Conservation (phyloP, 2,888 invertebrate genomes). For the Schizaphis graminum region DNA sequence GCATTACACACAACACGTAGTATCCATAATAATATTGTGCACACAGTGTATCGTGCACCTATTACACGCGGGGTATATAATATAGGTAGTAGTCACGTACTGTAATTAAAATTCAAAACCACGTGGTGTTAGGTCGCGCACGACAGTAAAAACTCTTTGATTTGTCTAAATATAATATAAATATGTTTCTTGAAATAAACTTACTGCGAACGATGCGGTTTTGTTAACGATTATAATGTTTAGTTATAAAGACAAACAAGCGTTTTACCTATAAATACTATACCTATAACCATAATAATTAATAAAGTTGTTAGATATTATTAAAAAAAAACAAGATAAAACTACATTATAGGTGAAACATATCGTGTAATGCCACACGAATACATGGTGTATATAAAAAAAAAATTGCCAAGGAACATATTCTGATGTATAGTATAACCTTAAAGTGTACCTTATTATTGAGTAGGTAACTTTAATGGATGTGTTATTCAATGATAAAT, state of each 20-base stretch:
- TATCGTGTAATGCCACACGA: too few relatives aligned
- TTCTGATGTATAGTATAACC: too few relatives aligned
- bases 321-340: not conserved
- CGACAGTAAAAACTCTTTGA: not conserved
- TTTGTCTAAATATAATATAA: not conserved
- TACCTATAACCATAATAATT: too few relatives aligned
- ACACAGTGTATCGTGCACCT: not conserved
- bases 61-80: not conserved
- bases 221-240: not conserved
- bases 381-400: too few relatives aligned
- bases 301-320: not conserved
- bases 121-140: not conserved
- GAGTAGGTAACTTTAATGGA: too few relatives aligned
- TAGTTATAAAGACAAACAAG: not conserved
- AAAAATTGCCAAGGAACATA: too few relatives aligned
- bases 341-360: too few relatives aligned
- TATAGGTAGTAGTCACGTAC: not conserved
- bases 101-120: not conserved
- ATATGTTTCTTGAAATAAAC: not conserved
- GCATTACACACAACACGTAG: not conserved
- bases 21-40: not conserved
- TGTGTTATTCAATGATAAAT: too few relatives aligned
- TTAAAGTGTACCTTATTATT: too few relatives aligned
- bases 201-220: not conserved
- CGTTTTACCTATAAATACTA: not conserved